Evolutionary conservation across 2,888 invertebrate species (phyloP), one percentile per base, ranked within the genome.

Genomic region (Molanna angustata): DNA sequence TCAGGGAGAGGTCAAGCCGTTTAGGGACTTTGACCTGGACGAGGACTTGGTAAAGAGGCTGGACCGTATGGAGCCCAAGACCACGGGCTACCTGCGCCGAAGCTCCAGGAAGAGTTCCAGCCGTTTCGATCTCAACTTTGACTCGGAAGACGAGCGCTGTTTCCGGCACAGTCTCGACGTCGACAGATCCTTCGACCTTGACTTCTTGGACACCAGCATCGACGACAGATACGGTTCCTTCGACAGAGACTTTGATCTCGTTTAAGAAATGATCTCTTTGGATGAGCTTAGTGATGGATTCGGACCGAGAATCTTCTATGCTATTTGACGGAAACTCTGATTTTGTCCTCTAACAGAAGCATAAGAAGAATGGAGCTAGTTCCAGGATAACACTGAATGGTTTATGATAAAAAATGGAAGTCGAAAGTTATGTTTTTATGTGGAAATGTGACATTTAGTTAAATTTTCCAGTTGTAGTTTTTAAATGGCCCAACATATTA

Each of bases 131-230:
- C 46, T 59, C 22, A 59, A 59, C 35, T 59, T 59, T 21, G 59
- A 59, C 31, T 59, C 59, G 6, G 59, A 59, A 39, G 59, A 59
- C 20, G 59, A 59, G 39, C 44, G 59, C 14, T 59, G 59, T 35
- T 59, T 59, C 44, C 71, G 76, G 17, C 76, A 76, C 67, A 69
- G 69, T 62, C 72, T 76, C 59, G 76, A 77, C 69, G 70, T 77
- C 58, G 77, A 77, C 69, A 72, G 74, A 52, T 75, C 76, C 63
- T 69, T 74, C 63, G 72, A 69, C 63, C 68, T 70, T 62, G 70
- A 69, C 69, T 45, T 60, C 22, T 71, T 72, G 52, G 73, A 73
- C 70, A 71, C 67, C 59, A 71, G 72, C 64, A 73, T 73, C 64
- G 74, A 75, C 68, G 74, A 73, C 64, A 46, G 60, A 16, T 60